Percentiles rank a stretch among this genome's conserved stretches.
These are phyloP conservation scores for Alentia gelatinosa DNA, from an alignment of 2,888 invertebrate species.

Conservation along the genomic window DNA sequence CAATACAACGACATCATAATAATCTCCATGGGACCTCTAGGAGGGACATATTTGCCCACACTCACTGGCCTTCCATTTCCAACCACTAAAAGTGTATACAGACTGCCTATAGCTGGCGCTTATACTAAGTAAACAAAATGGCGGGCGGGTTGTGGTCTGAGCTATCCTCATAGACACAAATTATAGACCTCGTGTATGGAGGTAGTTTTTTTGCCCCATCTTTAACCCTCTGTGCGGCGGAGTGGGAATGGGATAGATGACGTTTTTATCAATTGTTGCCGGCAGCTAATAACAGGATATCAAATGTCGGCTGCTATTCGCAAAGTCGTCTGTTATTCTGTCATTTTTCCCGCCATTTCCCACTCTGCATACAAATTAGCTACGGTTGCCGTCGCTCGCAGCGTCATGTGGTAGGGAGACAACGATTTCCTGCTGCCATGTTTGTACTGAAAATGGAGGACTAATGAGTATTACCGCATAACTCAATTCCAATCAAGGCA, in stretches of 20 bases:
- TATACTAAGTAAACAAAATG: background rate
- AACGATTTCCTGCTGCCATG: background rate
- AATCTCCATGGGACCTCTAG: background rate
- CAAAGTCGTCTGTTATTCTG: background rate
- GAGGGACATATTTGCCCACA: background rate
- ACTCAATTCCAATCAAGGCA: no score
- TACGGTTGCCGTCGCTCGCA: background rate
- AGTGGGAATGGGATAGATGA: slow-evolving; percentile 17
- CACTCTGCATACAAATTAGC: background rate
- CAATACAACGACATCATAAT: background rate
- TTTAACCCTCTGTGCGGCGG: background rate
- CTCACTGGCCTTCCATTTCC: background rate
- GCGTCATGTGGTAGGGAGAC: no score
- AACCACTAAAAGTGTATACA: background rate
- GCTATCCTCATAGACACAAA: background rate
- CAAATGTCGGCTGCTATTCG: slow-evolving; percentile 6
- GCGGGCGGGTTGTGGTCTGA: background rate
- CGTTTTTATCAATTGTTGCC: slow-evolving; percentile 26
- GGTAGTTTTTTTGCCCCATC: background rate
- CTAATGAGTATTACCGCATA: no score
- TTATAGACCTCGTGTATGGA: background rate
- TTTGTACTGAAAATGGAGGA: no score
- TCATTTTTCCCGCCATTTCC: background rate
- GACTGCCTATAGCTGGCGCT: background rate
- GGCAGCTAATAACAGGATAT: slow-evolving; percentile 17